phyloP scores from a whole-genome alignment of 2,888 invertebrate species.

The Smittia sp. region DNA sequence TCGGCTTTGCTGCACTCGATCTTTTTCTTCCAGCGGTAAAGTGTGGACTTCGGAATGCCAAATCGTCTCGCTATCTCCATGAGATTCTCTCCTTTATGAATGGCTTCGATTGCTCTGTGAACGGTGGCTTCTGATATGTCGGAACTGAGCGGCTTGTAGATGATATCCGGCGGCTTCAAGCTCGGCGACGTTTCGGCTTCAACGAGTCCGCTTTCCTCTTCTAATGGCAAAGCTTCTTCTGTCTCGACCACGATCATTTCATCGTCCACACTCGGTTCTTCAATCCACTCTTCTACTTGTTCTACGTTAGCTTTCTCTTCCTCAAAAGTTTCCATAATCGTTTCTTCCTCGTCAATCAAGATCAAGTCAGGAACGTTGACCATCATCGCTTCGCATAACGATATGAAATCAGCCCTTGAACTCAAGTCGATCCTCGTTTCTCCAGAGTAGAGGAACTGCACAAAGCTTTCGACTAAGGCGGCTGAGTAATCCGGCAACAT shows the following conservation, averaged over 20 bases:
- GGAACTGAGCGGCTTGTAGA: background rate
- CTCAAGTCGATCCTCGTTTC: background rate
- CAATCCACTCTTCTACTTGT: too few species aligned
- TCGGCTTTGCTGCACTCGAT: background rate
- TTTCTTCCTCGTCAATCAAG: background rate
- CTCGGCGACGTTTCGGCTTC: background rate
- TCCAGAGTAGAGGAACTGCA: background rate
- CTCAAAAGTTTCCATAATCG: background rate
- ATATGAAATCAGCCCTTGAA: background rate
- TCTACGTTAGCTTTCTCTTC: background rate
- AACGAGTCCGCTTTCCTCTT: background rate
- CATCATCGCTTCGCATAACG: background rate
- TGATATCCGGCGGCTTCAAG: background rate
- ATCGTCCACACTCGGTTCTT: background rate
- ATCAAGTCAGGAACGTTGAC: background rate
- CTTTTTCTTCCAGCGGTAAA: background rate
- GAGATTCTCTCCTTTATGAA: background rate
- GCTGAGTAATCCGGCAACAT: background rate
- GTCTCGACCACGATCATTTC: background rate
- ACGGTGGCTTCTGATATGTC: background rate
- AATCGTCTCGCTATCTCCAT: background rate
- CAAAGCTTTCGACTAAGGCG: background rate
- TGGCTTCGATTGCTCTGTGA: background rate
- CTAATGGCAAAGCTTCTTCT: background rate
- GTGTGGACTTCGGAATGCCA: background rate